phyloP scores from a whole-genome alignment of 2,888 invertebrate species.

The Bruchidius siliquastri region DNA sequence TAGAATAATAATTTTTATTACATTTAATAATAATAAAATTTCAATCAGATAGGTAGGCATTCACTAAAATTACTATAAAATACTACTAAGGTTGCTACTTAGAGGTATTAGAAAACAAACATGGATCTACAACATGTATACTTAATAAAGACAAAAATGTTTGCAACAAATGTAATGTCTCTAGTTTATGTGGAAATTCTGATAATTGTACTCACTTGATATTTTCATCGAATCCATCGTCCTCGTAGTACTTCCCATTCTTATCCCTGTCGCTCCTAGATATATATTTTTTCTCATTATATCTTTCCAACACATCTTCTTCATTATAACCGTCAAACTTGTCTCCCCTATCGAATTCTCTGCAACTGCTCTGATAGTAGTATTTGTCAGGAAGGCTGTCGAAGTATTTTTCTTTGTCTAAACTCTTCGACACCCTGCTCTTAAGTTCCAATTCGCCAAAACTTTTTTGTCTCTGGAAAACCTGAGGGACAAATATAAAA shows the following conservation, averaged over 20 bases:
- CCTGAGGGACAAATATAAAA: background rate
- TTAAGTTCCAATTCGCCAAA: conserved; percentile 22
- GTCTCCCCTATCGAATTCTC: conserved; percentile 9
- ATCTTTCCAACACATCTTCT: conserved; percentile 24
- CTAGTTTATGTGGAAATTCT: no score
- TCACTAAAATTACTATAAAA: no score
- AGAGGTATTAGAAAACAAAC: no score
- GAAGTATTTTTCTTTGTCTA: conserved; percentile 12
- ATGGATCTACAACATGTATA: no score
- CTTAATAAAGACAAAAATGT: no score
- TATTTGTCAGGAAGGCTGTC: conserved; percentile 12
- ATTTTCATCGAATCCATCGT: conserved; percentile 39
- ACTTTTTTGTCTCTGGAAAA: conserved; percentile 25
- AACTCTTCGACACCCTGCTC: conserved; percentile 10
- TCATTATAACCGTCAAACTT: conserved; percentile 2
- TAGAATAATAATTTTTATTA: no score
- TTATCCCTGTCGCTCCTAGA: conserved; percentile 26
- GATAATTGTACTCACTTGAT: background rate
- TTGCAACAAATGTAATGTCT: no score
- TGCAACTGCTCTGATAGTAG: conserved; percentile 19
- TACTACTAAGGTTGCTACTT: no score
- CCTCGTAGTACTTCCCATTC: conserved; percentile 35
- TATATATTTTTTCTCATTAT: conserved; percentile 18
- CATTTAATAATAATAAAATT: no score
- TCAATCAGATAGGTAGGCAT: no score